Evolutionary conservation across 2,888 invertebrate genomes (phyloP), one percentile per base, ranked within the genome.

Genomic region (Agrotis clavis): DNA sequence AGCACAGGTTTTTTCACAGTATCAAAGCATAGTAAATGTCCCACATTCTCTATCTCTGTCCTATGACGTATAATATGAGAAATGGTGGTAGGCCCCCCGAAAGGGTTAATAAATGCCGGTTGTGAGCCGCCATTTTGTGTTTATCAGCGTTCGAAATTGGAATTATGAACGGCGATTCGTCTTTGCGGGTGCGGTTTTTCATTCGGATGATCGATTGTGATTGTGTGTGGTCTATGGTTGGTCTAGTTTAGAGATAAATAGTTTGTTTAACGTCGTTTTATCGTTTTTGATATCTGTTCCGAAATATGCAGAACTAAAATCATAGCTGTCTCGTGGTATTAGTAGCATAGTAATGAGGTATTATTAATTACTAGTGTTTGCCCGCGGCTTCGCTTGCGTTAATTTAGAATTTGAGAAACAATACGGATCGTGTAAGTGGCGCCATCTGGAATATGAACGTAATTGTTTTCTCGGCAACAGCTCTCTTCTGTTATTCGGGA

Each of bases 31-130:
- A 35, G 35, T 35, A 7, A 7, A 35, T 35, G 9, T n/a, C n/a
- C 35, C 18, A 35, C 35, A 35, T n/a, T n/a, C n/a, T 57, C 19
- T 1, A 14, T 57, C 57, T 13, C 35, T 57, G 13, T 19, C 3
- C 0, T 0, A 41, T 41, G 1, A 41, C 41, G 1, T 41, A 3
- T 6, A 19, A 0, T 14, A 35, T 35, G 0, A 19, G 30, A 57
- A 9, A 2, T 35, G 35, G 7, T 35, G 57, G 57, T 35, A 35
- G 57, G 7, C 57, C 7, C n/a, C 0, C 35, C 19, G 35, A 57
- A 90, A 93, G 93, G 94, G 94, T 94, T 95, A 94, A 94, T 94
- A 95, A 95, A 95, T 93, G 93, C 91, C 89, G 88, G 89, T 88
- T 88, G 88, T 86, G 86, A 79, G 86, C 89, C 81, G 92, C 92